Conservation (phyloP, 2,888 invertebrate genomes). For the Andricus quercusramuli region DNA sequence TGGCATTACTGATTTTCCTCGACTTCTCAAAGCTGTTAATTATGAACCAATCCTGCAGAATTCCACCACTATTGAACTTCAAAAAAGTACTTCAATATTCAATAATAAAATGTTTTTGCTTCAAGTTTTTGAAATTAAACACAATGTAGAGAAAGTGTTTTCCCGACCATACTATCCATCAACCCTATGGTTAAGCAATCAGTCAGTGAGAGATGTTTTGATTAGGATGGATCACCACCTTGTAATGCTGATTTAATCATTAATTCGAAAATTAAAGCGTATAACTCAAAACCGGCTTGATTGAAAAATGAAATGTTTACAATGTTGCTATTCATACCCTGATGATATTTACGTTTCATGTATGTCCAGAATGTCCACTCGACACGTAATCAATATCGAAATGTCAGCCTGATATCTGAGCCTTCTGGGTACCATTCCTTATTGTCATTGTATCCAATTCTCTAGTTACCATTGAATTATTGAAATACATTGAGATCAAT, state of each 20-base stretch:
- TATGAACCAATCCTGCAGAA: background rate
- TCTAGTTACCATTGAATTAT: background rate
- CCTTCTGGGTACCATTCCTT: background rate
- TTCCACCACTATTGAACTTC: background rate
- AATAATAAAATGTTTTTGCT: no score
- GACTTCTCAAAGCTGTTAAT: background rate
- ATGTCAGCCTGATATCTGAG: background rate
- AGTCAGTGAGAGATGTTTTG: background rate
- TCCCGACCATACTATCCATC: no score
- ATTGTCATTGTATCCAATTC: background rate
- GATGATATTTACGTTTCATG: background rate
- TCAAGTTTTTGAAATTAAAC: no score
- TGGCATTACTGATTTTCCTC: background rate
- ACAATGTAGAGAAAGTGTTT: no score
- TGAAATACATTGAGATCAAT: background rate
- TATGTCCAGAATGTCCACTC: background rate
- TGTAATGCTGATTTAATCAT: background rate
- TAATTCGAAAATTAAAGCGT: background rate
- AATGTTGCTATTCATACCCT: background rate
- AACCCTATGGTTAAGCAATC: no score
- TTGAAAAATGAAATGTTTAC: background rate
- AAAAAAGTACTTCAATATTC: background rate
- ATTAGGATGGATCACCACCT: background rate
- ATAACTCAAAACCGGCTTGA: background rate
- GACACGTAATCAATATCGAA: conserved; percentile 1